Evolutionary conservation across 2,888 invertebrate genomes (phyloP), one percentile per base, ranked within the genome.

Genomic region (Thecophora atra): DNA sequence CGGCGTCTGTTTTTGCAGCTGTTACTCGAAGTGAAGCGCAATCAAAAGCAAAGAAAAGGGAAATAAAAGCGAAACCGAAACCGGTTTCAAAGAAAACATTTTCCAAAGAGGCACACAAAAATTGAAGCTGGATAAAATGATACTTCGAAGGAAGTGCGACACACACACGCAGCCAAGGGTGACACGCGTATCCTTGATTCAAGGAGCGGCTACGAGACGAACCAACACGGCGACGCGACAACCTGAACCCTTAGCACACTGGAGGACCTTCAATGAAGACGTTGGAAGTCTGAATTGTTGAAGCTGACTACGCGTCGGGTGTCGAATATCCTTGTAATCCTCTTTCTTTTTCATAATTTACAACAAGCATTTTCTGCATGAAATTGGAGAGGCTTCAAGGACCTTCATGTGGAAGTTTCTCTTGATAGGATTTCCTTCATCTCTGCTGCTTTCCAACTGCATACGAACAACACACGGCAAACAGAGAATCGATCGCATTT

Each of bases 261-360:
- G 5, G 3, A 47, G 47, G 5, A 8, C 47, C 47, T 30, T n/a
- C 15, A 5, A 47, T 5, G n/a, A n/a, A n/a, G n/a, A n/a, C n/a
- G n/a, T n/a, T n/a, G n/a, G n/a, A n/a, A n/a, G 11, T 15, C 17
- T 47, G 47, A 5, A 11, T 17, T 47, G 15, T 47, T 47, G 8
- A 47, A 47, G n/a, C 11, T n/a, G n/a, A n/a, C 42, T 11, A 30
- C 24, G 21, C 26, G 37, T 15, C 26, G 52, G 2, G 70, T 71
- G 70, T 71, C 64, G 64, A 71, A 64, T 71, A 63, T 63, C 70
- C 15, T 37, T 62, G 37, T n/a, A 1, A 44, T n/a, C 21, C 47
- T 58, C 5, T 28, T n/a, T 58, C 37, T 6, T 63, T 47, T 47
- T 24, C 15, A 26, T 21, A 17, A n/a, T 51, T 65, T 47, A 3